Evolutionary conservation across 2,888 invertebrate genomes (phyloP).

Genomic region (Altica lythri): DNA sequence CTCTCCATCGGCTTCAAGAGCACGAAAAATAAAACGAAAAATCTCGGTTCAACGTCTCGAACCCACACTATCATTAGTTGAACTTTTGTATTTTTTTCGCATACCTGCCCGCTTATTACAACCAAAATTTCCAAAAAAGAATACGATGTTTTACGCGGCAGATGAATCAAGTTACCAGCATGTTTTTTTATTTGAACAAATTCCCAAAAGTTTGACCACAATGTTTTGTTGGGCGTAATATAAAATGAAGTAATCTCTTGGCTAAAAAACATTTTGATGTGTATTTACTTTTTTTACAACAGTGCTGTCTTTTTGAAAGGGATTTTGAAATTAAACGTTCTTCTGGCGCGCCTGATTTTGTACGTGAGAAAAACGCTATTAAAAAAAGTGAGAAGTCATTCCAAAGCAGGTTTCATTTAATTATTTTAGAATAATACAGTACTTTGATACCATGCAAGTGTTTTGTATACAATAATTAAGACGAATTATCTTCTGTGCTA

Average conservation of each 20-base stretch:
- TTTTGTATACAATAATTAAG: too few species aligned
- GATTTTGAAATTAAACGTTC: too few species aligned
- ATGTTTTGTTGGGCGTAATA: slow-evolving; percentile 16
- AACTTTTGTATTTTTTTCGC: slow-evolving; percentile 9
- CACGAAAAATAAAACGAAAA: slow-evolving; percentile 6
- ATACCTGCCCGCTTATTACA: slow-evolving; percentile 30
- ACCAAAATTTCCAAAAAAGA: slow-evolving; percentile 32
- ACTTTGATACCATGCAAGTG: too few species aligned
- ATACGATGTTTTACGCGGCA: slow-evolving; percentile 15
- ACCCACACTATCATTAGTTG: slow-evolving; percentile 21
- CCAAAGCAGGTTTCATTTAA: too few species aligned
- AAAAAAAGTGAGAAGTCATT: too few species aligned
- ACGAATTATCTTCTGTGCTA: too few species aligned
- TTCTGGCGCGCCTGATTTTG: too few species aligned
- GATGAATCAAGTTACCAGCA: slow-evolving; percentile 25
- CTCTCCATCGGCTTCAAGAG: not conserved
- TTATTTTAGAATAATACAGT: too few species aligned
- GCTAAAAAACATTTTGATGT: too few species aligned
- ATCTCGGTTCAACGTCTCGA: slow-evolving; percentile 21
- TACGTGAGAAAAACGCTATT: too few species aligned
- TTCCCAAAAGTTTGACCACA: not conserved
- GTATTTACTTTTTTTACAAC: too few species aligned
- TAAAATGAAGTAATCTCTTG: slow-evolving; percentile 23
- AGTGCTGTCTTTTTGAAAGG: too few species aligned
- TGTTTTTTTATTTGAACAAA: slow-evolving; percentile 7